A percentile compares a stretch with the other conserved stretches of the same genome.
These are phyloP conservation scores for Climacteris rufus DNA, from an alignment of 2,113 vertebrate species.

Conservation along the genomic window DNA sequence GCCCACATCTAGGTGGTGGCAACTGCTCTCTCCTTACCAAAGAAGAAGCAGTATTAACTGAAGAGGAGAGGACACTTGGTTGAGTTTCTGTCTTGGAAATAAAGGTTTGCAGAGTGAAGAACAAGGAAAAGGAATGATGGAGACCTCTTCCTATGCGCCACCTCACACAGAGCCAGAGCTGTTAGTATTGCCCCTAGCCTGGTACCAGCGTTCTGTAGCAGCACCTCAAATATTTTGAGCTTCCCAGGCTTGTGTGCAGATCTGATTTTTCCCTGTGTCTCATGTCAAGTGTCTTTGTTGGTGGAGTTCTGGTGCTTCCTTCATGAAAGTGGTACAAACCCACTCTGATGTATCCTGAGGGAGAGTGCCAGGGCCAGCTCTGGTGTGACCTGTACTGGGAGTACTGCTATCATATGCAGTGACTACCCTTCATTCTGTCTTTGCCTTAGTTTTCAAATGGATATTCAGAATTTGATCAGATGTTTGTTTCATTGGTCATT, in stretches of 20 bases:
- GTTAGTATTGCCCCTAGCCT: not conserved
- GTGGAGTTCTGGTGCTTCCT: not conserved
- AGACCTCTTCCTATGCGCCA: not conserved
- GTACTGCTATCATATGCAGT: not conserved
- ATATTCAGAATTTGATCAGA: not conserved
- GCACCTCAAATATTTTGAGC: not conserved
- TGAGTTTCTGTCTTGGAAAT: not conserved
- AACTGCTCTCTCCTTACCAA: not conserved
- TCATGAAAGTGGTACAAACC: not conserved
- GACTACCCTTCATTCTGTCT: not conserved
- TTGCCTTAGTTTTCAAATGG: not conserved
- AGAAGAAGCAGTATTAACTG: not conserved
- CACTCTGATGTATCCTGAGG: not conserved
- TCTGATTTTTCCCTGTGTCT: not conserved
- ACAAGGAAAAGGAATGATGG: not conserved
- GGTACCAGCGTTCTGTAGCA: not conserved
- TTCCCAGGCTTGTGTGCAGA: not conserved
- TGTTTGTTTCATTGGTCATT: not conserved
- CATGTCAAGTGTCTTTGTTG: not conserved
- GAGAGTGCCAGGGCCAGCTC: not conserved
- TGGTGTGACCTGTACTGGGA: not conserved
- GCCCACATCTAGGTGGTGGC: not conserved
- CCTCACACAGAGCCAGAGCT: not conserved
- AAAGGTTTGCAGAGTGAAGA: not conserved
- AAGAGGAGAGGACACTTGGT: not conserved